phyloP scores from a whole-genome alignment of 2,113 vertebrate genomes.

The Muscicapa adusta region DNA sequence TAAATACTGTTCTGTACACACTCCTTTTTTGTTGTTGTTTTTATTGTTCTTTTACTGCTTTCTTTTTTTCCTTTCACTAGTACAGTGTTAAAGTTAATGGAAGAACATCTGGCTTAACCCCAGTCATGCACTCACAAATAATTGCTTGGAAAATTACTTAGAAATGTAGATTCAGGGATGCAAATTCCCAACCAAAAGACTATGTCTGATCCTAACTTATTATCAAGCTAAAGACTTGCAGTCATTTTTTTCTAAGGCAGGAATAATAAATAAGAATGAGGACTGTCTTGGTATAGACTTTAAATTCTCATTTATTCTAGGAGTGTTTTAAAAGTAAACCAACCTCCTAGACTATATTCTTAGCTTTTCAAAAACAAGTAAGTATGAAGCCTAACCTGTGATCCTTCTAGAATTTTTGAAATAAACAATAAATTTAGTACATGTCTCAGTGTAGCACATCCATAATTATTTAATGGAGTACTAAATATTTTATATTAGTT shows the following conservation, averaged over 20 bases:
- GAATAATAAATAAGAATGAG: background rate
- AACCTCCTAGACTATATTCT: background rate
- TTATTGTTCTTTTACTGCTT: background rate
- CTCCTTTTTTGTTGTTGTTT: background rate
- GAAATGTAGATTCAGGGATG: background rate
- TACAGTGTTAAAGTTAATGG: background rate
- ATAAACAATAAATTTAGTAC: background rate
- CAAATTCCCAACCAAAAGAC: background rate
- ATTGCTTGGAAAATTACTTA: conserved; percentile 17
- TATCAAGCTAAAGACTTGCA: background rate
- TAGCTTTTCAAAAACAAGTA: background rate
- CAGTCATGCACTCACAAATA: background rate
- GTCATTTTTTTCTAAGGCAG: background rate
- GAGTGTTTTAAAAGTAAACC: background rate
- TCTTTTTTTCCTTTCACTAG: background rate
- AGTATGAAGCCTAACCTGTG: background rate
- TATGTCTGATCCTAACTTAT: background rate
- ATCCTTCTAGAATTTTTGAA: background rate
- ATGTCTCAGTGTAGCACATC: background rate
- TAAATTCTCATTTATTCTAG: background rate
- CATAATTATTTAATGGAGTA: background rate
- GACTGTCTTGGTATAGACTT: background rate
- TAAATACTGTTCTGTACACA: background rate
- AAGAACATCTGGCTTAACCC: background rate
- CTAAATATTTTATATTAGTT: background rate